Evolutionary conservation across 2,797 vertebrate genomes (phyloP), one percentile per base, ranked within the genome.

Genomic region (Chrysocyon brachyurus): DNA sequence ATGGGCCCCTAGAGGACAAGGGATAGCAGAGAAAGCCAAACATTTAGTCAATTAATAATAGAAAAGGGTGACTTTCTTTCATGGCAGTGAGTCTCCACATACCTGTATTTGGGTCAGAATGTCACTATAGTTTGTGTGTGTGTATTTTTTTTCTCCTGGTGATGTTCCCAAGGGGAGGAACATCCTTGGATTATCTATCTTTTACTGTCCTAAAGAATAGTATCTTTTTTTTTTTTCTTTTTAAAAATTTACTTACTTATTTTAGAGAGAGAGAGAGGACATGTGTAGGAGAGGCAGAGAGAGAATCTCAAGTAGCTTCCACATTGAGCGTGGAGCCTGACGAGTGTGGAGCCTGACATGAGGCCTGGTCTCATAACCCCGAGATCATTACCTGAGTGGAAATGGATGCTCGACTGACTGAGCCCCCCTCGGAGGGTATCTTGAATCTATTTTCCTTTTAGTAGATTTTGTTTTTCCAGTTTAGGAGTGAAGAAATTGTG

Each of bases 381-480:
- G 21, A 73, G 70, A 73, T 73, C 22, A 26, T 73, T 12, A 73
- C 70, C 70, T 73, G 22, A 73, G 70, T 12, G 12, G 36, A 46
- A 73, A 40, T 12, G 66, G 66, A 73, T 6, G 12, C 36, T 73
- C 12, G 46, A 73, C 70, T 24, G 70, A 73, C 36, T 26, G 70
- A 73, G 70, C 22, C 6, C 3, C 22, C 36, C 36, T 46, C 14
- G 12, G 36, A 40, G 5, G 14, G 8, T 89, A 24, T 61, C 12
- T 93, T 95, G 85, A 31, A 19, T 87, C 31, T 93, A 0, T 93
- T 94, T 77, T 90, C 63, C 56, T 90, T 87, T 26, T 54, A 31
- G 46, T 24, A 46, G 19, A 61, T 78, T 94, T 78, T 68, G 49
- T n/a, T 91, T 89, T 93, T 86, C 36, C 73, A 64, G 61, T 84